phyloP scores from a whole-genome alignment of 2,113 vertebrate species.

The Anser brachyrhynchus region DNA sequence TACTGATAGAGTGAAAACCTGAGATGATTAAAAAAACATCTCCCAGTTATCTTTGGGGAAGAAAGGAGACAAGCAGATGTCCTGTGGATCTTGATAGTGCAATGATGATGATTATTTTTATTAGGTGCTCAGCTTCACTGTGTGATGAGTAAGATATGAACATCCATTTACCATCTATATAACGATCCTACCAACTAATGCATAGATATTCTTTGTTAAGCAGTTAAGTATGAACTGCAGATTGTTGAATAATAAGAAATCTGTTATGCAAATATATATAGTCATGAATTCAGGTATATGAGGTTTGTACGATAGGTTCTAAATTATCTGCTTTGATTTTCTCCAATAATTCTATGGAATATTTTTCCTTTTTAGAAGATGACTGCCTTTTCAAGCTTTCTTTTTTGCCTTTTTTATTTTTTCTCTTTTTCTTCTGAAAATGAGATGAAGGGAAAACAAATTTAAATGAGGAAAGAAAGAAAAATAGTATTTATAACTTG shows the following conservation, averaged over 20 bases:
- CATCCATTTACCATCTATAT: background rate
- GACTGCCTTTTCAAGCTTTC: background rate
- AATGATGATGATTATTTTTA: background rate
- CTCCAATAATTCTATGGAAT: background rate
- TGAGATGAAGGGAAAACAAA: background rate
- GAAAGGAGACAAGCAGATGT: conserved; percentile 7
- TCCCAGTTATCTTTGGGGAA: background rate
- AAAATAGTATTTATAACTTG: background rate
- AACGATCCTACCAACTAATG: background rate
- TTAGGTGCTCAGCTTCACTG: background rate
- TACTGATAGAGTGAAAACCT: background rate
- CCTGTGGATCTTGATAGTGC: background rate
- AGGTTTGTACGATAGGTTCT: background rate
- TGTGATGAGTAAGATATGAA: background rate
- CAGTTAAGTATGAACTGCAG: background rate
- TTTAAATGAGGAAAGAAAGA: background rate
- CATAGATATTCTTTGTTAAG: background rate
- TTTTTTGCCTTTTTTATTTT: background rate
- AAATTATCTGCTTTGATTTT: conserved; percentile 10
- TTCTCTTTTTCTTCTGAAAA: background rate
- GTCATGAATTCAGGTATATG: background rate
- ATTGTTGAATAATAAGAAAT: background rate
- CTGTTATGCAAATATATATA: conserved; percentile 5
- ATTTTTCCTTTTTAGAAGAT: background rate
- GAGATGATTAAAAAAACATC: background rate